Conservation (phyloP, 2,888 invertebrate species). For the Xanthorhoe spadicearia region DNA sequence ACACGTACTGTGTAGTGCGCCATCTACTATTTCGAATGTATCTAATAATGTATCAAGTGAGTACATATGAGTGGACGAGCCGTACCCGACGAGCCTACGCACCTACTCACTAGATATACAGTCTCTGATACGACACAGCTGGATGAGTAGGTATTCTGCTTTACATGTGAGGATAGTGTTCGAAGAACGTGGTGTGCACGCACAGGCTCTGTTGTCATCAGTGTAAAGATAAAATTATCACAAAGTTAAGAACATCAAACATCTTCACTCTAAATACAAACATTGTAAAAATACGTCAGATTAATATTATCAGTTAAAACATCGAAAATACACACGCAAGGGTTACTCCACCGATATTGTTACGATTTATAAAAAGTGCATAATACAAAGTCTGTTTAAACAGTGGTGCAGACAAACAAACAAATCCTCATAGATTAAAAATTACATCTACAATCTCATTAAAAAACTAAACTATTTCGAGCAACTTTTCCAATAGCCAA, state of each 20-base stretch:
- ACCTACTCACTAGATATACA: no score
- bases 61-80: no score
- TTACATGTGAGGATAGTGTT: no score
- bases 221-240: neutral
- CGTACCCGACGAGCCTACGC: no score
- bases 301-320: slow-evolving; percentile 61
- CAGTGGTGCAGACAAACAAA: slow-evolving; percentile 35
- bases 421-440: slow-evolving; percentile 14
- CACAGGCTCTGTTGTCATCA: no score
- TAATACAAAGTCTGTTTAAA: slow-evolving; percentile 40
- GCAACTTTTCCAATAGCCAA: slow-evolving; percentile 9
- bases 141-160: no score
- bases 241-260: slow-evolving; percentile 47
- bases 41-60: no score
- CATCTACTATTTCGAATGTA: no score
- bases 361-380: slow-evolving; percentile 59
- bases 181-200: no score
- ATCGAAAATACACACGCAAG: slow-evolving; percentile 72
- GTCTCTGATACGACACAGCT: no score
- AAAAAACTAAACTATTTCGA: slow-evolving; percentile 7
- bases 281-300: slow-evolving; percentile 77
- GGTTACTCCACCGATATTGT: slow-evolving; percentile 36
- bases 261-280: slow-evolving; percentile 53
- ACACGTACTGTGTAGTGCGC: no score
- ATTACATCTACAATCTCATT: slow-evolving; percentile 21